Conservation (phyloP, 1,140 invertebrate genomes). For the Campodea augens region DNA sequence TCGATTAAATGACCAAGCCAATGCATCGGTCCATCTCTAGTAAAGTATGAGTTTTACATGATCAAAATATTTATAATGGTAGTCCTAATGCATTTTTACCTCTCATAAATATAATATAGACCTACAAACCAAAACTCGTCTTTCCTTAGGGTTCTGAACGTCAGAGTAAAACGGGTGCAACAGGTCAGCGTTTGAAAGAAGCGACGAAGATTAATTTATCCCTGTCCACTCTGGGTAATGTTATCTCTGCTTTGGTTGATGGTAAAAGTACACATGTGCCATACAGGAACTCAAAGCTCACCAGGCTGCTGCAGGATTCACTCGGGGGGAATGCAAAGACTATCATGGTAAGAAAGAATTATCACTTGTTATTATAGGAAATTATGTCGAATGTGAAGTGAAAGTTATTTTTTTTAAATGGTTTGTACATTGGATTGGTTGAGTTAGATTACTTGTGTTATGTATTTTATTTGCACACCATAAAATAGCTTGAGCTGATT, state of each 20-base stretch:
- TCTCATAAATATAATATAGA: neutral
- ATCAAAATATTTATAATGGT: constrained; percentile 1
- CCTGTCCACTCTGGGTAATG: constrained; percentile 80
- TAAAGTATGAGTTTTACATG: neutral
- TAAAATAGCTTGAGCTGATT: no score
- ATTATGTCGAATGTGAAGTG: constrained; percentile 3
- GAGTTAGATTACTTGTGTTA: constrained; percentile 7
- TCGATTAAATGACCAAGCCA: neutral
- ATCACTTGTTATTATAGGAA: constrained; percentile 22
- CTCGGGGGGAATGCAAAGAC: constrained; percentile 93
- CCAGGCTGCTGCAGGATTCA: constrained; percentile 79
- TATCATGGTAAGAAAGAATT: constrained; percentile 49
- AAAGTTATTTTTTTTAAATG: constrained; percentile 3
- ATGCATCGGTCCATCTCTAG: neutral
- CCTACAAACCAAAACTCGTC: constrained; percentile 1
- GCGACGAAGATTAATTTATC: constrained; percentile 92
- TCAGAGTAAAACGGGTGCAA: constrained; percentile 79
- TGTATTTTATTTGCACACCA: constrained; percentile 5
- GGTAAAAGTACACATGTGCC: constrained; percentile 86
- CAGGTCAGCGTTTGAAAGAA: constrained; percentile 72
- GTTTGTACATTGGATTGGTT: neutral
- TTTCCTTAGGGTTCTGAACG: constrained; percentile 51
- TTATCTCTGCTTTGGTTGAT: constrained; percentile 86
- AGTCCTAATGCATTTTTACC: constrained; percentile 5
- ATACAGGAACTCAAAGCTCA: constrained; percentile 87